Evolutionary conservation across 1,140 invertebrate species (phyloP).

Genomic region (Dreissena polymorpha): DNA sequence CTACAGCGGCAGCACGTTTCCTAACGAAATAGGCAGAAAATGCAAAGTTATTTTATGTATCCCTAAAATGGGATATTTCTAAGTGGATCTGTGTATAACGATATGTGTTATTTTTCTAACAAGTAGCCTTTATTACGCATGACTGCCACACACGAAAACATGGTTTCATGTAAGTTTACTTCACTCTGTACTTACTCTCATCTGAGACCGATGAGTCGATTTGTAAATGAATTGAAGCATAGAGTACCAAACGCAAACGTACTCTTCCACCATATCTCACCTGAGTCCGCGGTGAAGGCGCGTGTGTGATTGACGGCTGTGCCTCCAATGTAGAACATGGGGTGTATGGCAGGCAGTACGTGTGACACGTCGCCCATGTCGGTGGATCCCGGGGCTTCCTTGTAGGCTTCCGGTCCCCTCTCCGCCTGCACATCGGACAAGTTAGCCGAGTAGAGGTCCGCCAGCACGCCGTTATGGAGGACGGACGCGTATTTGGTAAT

Average conservation of each 20-base stretch:
- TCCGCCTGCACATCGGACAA: constrained; percentile 39
- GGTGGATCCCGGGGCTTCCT: constrained; percentile 54
- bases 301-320: constrained; percentile 66
- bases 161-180: not conserved
- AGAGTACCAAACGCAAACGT: not conserved
- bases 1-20: too few relatives aligned
- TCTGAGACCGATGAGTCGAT: not conserved
- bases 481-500: constrained; percentile 5
- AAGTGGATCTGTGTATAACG: too few relatives aligned
- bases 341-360: constrained; percentile 74
- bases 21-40: too few relatives aligned
- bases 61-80: too few relatives aligned
- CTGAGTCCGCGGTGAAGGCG: constrained; percentile 67
- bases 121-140: not conserved
- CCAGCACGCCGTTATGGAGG: not conserved
- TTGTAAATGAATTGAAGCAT: not conserved
- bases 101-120: too few relatives aligned
- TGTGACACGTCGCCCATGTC: constrained; percentile 77
- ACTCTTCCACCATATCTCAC: constrained; percentile 30
- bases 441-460: not conserved
- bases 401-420: not conserved
- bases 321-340: constrained; percentile 71
- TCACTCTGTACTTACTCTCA: not conserved
- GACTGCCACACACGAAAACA: too few relatives aligned
- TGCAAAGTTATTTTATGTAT: too few relatives aligned